Evolutionary conservation across 2,888 invertebrate genomes (phyloP).

Genomic region (Tenthredo livida): DNA sequence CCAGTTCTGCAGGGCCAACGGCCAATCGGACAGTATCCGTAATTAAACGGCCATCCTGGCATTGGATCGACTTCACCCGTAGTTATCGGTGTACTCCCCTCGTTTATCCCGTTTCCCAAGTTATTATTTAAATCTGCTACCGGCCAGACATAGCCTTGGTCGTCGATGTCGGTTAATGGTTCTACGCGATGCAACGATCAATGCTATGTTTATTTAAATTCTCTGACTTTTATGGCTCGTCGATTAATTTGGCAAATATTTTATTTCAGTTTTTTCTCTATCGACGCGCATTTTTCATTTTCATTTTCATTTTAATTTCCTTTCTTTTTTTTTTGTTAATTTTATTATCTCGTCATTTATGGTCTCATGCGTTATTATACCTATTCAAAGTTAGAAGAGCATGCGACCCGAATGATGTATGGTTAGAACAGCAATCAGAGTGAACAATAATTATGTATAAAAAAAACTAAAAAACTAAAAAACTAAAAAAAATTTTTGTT

Average conservation of each 20-base stretch:
- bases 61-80: background rate
- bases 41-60: constrained; percentile 37
- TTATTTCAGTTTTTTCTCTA: background rate
- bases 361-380: constrained; percentile 1
- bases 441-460: background rate
- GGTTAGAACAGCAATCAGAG: background rate
- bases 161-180: background rate
- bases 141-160: constrained; percentile 8
- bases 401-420: background rate
- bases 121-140: constrained; percentile 25
- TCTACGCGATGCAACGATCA: constrained; percentile 30
- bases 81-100: constrained; percentile 10
- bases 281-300: background rate
- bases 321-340: background rate
- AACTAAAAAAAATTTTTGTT: background rate
- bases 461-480: background rate
- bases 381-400: background rate
- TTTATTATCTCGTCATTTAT: background rate
- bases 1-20: constrained; percentile 52
- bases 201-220: background rate
- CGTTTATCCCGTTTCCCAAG: constrained; percentile 13
- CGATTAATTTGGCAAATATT: background rate
- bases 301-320: too few species aligned
- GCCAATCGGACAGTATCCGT: constrained; percentile 44
- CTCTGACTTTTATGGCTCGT: background rate